Evolutionary conservation across 2,888 invertebrate genomes (phyloP).

Genomic region (Odontocerum albicorne): DNA sequence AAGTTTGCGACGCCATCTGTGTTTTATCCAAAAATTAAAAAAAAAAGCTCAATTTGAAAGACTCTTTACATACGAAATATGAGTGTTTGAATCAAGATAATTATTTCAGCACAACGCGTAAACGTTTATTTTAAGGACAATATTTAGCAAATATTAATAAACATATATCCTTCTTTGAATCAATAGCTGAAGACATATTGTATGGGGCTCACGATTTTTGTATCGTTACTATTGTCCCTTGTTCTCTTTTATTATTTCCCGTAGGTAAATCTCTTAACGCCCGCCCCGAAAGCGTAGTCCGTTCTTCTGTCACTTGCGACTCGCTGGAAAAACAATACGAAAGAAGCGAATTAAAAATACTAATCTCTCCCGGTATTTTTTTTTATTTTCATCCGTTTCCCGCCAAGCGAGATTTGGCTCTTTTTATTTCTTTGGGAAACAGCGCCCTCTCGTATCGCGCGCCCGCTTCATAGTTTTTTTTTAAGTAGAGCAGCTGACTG

Average conservation of each 20-base stretch:
- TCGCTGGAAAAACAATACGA: slow-evolving; percentile 27
- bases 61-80: no score
- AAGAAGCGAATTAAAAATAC: slow-evolving; percentile 33
- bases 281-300: slow-evolving; percentile 15
- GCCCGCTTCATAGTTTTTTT: slow-evolving; percentile 17
- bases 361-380: slow-evolving; percentile 29
- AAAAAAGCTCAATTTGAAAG: no score
- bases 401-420: slow-evolving; percentile 31
- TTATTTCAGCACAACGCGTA: no score
- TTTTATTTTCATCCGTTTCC: slow-evolving; percentile 20
- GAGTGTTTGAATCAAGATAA: no score
- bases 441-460: slow-evolving; percentile 24
- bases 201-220: no score
- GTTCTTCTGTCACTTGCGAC: slow-evolving; percentile 11
- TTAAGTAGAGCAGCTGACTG: slow-evolving; percentile 34
- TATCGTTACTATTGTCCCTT: no score
- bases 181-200: no score
- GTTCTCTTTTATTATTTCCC: not conserved
- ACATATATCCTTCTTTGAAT: no score
- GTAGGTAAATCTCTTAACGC: slow-evolving; percentile 35
- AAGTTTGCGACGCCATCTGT: no score
- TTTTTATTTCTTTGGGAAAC: slow-evolving; percentile 25
- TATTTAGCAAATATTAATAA: no score
- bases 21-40: no score
- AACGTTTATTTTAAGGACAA: no score